A percentile compares a stretch with the other conserved stretches of the same genome.
These are phyloP conservation scores for Pomacea canaliculata DNA, from an alignment of 2,888 invertebrate species.

Conservation along the genomic window DNA sequence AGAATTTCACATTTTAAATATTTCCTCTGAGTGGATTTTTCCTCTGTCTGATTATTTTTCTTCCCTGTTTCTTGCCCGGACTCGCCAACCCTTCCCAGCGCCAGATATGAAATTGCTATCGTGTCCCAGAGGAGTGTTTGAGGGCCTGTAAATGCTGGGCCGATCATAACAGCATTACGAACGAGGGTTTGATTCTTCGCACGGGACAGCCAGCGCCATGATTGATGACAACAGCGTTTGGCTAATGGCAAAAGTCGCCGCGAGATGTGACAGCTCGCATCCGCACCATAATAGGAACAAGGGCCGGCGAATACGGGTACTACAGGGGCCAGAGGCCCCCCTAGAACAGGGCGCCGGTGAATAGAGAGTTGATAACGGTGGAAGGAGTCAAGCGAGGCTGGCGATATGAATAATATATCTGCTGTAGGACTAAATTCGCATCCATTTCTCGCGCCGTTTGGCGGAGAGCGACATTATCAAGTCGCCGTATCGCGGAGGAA, in stretches of 20 bases:
- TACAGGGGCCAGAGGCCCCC: neutral
- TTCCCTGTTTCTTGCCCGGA: no score
- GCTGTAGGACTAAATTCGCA: conserved; percentile 13
- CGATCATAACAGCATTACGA: conserved; percentile 28
- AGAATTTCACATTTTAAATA: no score
- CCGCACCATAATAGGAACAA: neutral
- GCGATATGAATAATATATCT: conserved; percentile 29
- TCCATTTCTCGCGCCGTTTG: neutral
- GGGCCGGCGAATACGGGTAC: conserved; percentile 13
- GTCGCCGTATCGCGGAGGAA: conserved; percentile 5
- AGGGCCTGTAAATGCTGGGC: conserved; percentile 16
- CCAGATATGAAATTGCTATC: conserved; percentile 26
- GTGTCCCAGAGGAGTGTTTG: neutral
- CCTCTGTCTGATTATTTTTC: no score
- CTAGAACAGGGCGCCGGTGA: neutral
- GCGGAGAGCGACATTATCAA: conserved; percentile 7
- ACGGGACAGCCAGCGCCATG: conserved; percentile 8
- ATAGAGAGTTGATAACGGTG: neutral
- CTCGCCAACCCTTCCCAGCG: no score
- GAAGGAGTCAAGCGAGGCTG: neutral
- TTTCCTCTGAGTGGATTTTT: no score
- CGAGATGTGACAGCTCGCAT: conserved; percentile 13
- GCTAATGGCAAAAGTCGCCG: conserved; percentile 9
- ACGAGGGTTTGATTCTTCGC: conserved; percentile 21
- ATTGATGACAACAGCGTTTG: conserved; percentile 9